A percentile compares a stretch with the other conserved stretches of the same genome.
Evolutionary conservation across 2,113 vertebrate genomes (phyloP).

Genomic region (Myiopsitta monachus): DNA sequence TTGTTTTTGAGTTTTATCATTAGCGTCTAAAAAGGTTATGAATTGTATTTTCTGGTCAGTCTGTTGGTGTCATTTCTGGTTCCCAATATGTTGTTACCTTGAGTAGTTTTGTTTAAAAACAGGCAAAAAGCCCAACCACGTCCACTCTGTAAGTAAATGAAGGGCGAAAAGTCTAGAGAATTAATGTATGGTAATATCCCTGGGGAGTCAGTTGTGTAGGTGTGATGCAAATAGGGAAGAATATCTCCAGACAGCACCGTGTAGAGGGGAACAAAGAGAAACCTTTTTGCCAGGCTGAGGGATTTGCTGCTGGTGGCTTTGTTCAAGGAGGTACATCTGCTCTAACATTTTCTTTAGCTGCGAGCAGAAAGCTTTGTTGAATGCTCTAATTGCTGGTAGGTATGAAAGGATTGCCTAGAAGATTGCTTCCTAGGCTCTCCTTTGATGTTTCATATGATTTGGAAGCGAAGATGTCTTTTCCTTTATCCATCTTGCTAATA

Average conservation of each 20-base stretch:
- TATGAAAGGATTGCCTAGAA: conserved; percentile 58
- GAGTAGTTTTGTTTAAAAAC: background rate
- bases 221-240: background rate
- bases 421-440: conserved; percentile 49
- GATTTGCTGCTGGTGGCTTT: conserved; percentile 11
- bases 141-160: background rate
- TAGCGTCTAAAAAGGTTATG: background rate
- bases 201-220: background rate
- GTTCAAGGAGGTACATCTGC: background rate
- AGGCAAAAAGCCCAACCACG: background rate
- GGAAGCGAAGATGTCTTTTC: conserved; percentile 26
- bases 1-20: background rate
- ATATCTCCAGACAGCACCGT: background rate
- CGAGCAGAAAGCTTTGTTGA: conserved; percentile 22
- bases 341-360: background rate
- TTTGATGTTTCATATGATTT: conserved; percentile 35
- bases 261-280: conserved; percentile 18
- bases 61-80: background rate
- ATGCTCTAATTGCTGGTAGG: conserved; percentile 54
- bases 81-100: background rate
- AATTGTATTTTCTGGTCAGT: background rate
- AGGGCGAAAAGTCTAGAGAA: background rate
- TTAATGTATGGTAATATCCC: background rate
- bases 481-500: conserved; percentile 52
- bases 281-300: background rate